These are phyloP conservation scores for Hybos culiciformis DNA, from an alignment of 2,888 invertebrate genomes.

Conservation along the genomic window DNA sequence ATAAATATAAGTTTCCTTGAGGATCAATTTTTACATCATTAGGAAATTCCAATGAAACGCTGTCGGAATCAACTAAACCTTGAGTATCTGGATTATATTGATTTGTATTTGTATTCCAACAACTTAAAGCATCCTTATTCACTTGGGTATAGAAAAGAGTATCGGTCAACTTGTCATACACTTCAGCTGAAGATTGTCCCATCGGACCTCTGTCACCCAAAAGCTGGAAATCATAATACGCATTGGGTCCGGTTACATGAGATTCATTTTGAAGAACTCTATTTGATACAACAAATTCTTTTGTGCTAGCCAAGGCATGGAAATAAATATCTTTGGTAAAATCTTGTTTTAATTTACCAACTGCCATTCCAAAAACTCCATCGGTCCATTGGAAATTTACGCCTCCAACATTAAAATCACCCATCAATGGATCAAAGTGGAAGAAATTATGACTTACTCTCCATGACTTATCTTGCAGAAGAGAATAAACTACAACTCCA, in stretches of 20 bases:
- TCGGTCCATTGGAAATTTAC: conserved; percentile 78
- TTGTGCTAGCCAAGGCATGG: conserved; percentile 67
- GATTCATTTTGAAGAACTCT: conserved; percentile 58
- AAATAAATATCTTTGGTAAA: conserved; percentile 59
- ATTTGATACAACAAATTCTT: conserved; percentile 66
- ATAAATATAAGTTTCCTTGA: conserved; percentile 54
- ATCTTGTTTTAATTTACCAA: conserved; percentile 45
- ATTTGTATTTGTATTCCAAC: conserved; percentile 59
- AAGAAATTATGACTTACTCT: conserved; percentile 68
- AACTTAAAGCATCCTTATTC: conserved; percentile 62
- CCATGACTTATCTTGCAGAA: conserved; percentile 61
- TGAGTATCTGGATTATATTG: conserved; percentile 51
- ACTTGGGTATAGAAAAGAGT: conserved; percentile 68
- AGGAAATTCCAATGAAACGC: conserved; percentile 56
- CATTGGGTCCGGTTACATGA: conserved; percentile 47
- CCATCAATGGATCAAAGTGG: conserved; percentile 66
- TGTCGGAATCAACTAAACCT: conserved; percentile 52
- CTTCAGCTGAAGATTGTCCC: conserved; percentile 62
- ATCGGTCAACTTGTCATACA: conserved; percentile 51
- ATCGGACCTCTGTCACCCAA: conserved; percentile 56
- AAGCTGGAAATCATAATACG: conserved; percentile 57
- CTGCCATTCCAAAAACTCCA: conserved; percentile 62
- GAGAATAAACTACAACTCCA: conserved; percentile 63
- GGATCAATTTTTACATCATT: conserved; percentile 60
- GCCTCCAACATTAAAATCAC: conserved; percentile 62